These are phyloP conservation scores for Cryptus armator DNA, from an alignment of 2,888 invertebrate species.

Conservation along the genomic window DNA sequence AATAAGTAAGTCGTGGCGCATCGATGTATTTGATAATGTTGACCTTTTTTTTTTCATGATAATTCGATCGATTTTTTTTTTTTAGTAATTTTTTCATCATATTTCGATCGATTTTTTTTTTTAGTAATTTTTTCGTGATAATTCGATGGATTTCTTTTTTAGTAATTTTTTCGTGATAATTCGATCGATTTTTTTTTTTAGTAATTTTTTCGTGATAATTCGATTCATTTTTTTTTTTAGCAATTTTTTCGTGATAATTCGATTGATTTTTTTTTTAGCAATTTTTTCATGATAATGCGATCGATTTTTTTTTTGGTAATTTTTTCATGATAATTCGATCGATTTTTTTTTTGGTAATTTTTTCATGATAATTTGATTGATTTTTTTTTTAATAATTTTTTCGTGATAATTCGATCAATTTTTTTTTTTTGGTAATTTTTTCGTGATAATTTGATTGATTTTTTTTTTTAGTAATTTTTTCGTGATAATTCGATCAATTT, in stretches of 20 bases:
- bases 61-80: slow-evolving; percentile 8
- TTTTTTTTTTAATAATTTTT: slow-evolving; percentile 91
- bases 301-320: background rate
- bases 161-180: too few species aligned
- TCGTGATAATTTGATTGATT: background rate
- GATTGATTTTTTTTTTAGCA: slow-evolving; percentile 87
- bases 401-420: background rate
- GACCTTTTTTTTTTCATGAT: background rate
- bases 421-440: slow-evolving; percentile 91
- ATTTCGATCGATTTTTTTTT: background rate
- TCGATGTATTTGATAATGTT: slow-evolving; percentile 1
- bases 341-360: background rate
- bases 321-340: too few species aligned
- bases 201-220: slow-evolving; percentile 45
- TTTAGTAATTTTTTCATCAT: background rate
- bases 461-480: slow-evolving; percentile 91
- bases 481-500: background rate
- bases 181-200: background rate
- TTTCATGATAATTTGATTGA: slow-evolving; percentile 40
- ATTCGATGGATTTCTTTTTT: slow-evolving; percentile 7
- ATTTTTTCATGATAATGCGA: slow-evolving; percentile 86
- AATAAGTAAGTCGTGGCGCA: slow-evolving; percentile 89
- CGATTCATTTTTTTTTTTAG: slow-evolving; percentile 86
- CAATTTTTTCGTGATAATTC: slow-evolving; percentile 88
- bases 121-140: slow-evolving; percentile 51